Conservation (phyloP, 2,113 vertebrate species). For the Cricetomys ansorgei region DNA sequence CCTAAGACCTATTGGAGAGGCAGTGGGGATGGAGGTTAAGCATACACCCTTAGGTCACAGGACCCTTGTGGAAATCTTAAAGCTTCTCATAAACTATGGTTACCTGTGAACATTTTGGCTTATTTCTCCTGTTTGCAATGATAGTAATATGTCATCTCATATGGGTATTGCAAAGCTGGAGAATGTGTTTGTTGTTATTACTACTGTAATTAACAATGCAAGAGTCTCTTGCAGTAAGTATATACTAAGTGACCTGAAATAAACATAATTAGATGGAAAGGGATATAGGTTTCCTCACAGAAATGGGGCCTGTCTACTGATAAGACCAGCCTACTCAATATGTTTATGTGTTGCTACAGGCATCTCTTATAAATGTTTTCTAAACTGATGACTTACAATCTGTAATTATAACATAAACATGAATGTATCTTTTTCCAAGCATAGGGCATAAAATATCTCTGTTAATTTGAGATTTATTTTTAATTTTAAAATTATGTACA, state of each 20-base stretch:
- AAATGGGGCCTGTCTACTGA: not conserved
- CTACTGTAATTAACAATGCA: not conserved
- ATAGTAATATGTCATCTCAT: not conserved
- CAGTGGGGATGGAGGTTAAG: not conserved
- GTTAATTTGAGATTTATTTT: not conserved
- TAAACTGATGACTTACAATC: not conserved
- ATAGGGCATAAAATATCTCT: not conserved
- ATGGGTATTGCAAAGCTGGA: not conserved
- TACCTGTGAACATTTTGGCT: not conserved
- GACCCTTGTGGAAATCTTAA: not conserved
- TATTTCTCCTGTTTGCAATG: not conserved
- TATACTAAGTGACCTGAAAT: conserved; percentile 41
- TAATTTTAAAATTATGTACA: not conserved
- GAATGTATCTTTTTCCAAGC: not conserved
- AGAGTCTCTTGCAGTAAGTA: not conserved
- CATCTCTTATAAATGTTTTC: not conserved
- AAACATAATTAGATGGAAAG: not conserved
- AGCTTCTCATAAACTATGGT: not conserved
- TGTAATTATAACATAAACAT: not conserved
- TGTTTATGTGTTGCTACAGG: not conserved
- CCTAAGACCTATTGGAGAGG: not conserved
- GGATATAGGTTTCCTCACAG: not conserved
- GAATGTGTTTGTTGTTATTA: not conserved
- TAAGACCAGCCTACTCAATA: not conserved
- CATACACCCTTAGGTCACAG: not conserved